phyloP scores from a whole-genome alignment of 2,888 invertebrate species.

The Chalcis sispes region DNA sequence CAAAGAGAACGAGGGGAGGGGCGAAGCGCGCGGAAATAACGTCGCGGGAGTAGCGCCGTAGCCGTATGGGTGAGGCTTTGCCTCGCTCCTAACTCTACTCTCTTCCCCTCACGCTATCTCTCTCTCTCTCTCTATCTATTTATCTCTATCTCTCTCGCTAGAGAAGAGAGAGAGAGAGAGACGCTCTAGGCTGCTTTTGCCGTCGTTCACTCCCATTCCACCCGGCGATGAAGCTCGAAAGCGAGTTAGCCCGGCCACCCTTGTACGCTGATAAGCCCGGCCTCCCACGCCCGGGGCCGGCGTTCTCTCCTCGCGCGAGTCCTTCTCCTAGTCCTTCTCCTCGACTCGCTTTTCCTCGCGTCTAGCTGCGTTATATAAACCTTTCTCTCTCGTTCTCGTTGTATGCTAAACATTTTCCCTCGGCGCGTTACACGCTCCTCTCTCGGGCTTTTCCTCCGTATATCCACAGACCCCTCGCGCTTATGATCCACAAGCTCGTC shows the following conservation, averaged over 20 bases:
- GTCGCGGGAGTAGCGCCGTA: too few species aligned
- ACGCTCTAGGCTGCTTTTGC: too few species aligned
- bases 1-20: background rate
- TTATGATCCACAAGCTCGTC: too few species aligned
- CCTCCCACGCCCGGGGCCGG: conserved; percentile 21
- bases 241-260: conserved; percentile 22
- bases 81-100: too few species aligned
- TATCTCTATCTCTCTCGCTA: background rate
- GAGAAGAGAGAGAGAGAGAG: too few species aligned
- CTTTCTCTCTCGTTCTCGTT: background rate
- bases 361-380: background rate
- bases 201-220: background rate
- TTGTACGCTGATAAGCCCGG: too few species aligned
- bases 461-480: too few species aligned
- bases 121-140: background rate
- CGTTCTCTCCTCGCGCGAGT: background rate
- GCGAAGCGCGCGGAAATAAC: too few species aligned
- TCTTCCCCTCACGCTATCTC: background rate
- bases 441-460: background rate
- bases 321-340: too few species aligned
- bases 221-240: conserved; percentile 28
- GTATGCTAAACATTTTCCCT: background rate
- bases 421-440: conserved; percentile 1
- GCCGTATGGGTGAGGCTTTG: too few species aligned
- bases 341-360: conserved; percentile 45